Conservation (phyloP, 1,140 invertebrate genomes). For the Aphelenchoides fujianensis region DNA sequence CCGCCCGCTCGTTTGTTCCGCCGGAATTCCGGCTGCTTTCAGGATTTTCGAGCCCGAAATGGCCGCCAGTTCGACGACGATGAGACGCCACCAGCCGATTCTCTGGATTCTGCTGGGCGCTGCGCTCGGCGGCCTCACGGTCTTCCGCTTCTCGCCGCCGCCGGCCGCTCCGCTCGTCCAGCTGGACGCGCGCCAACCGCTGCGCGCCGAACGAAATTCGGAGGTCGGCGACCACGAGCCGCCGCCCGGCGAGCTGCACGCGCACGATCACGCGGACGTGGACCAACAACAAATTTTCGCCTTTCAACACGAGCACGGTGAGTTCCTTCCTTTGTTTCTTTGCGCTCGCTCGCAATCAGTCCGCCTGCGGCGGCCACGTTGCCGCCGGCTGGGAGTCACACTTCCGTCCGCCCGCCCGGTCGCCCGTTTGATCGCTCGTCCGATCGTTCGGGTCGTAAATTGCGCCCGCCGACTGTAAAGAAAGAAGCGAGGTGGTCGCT, state of each 20-base stretch:
- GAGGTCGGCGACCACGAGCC: not conserved
- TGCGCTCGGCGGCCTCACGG: not conserved
- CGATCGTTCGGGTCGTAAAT: too few species aligned
- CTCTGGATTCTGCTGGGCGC: not conserved
- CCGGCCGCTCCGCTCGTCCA: not conserved
- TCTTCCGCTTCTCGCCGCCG: not conserved
- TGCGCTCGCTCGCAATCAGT: not conserved
- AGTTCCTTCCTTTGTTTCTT: not conserved
- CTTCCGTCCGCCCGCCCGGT: too few species aligned
- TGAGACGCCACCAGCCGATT: slow-evolving; percentile 8
- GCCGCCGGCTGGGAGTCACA: too few species aligned
- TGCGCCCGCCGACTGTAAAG: too few species aligned
- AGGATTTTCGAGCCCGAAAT: not conserved
- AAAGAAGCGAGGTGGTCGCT: not conserved
- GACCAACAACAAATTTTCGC: not conserved
- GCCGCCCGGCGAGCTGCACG: not conserved
- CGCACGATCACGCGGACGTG: not conserved
- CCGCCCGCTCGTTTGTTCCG: not conserved
- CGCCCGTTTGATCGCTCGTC: too few species aligned
- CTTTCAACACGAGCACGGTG: slow-evolving; percentile 14
- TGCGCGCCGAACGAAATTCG: not conserved
- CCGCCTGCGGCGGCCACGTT: too few species aligned
- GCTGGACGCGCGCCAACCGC: not conserved
- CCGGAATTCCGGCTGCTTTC: not conserved
- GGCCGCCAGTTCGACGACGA: not conserved